Evolutionary conservation across 2,888 invertebrate genomes (phyloP).

Genomic region (Campoplex capitator): DNA sequence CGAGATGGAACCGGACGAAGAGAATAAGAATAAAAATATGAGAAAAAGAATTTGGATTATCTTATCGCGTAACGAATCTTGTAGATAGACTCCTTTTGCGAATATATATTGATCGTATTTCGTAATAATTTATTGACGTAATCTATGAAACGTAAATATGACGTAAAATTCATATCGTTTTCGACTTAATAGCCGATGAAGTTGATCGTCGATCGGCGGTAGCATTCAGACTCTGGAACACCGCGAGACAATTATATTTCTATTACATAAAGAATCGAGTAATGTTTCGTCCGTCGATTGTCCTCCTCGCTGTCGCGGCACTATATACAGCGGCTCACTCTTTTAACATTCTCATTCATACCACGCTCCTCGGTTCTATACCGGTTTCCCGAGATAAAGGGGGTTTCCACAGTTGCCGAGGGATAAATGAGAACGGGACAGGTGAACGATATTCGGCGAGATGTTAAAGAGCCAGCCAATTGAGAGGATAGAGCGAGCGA

Average conservation of each 20-base stretch:
- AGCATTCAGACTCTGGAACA: conserved; percentile 33
- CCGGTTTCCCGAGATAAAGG: not conserved
- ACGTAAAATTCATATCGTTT: conserved; percentile 47
- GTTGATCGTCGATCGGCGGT: conserved; percentile 41
- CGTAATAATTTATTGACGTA: conserved; percentile 67
- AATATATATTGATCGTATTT: conserved; percentile 65
- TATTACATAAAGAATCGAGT: conserved; percentile 51
- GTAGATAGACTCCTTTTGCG: conserved; percentile 59
- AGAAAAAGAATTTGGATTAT: conserved; percentile 42
- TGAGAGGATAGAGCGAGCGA: conserved; percentile 15
- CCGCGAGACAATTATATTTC: conserved; percentile 14
- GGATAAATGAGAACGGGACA: not conserved
- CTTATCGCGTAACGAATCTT: conserved; percentile 50
- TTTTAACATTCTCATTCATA: conserved; percentile 7
- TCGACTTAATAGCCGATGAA: conserved; percentile 26
- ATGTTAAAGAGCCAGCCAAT: not conserved
- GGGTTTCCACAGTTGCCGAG: not conserved
- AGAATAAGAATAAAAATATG: not conserved
- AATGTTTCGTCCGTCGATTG: conserved; percentile 26
- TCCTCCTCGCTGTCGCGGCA: conserved; percentile 29
- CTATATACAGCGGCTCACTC: not conserved
- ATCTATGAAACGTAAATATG: conserved; percentile 43
- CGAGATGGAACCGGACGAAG: not conserved
- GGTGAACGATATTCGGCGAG: not conserved
- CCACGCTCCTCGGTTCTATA: not conserved